Conservation (phyloP, 2,797 vertebrate species). For the Euphonia xanthogaster region DNA sequence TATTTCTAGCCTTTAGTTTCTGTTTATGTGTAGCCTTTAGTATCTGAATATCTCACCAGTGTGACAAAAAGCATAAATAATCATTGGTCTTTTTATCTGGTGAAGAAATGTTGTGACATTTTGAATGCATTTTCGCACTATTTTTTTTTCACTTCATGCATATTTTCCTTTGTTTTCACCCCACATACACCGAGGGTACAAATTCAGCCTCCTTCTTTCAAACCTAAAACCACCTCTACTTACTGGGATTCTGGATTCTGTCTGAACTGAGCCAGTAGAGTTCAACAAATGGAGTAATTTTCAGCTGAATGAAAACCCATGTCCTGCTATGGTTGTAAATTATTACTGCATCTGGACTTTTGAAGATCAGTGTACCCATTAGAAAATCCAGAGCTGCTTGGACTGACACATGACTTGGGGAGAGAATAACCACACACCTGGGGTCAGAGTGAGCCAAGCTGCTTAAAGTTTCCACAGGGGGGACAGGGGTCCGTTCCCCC, state of each 20-base stretch:
- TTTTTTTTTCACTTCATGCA: not conserved
- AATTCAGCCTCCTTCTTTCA: not conserved
- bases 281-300: not conserved
- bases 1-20: not conserved
- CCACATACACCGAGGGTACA: not conserved
- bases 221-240: not conserved
- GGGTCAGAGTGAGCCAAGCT: not conserved
- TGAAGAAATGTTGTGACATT: not conserved
- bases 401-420: not conserved
- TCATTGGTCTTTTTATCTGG: not conserved
- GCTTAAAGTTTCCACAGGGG: not conserved
- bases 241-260: not conserved
- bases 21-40: not conserved
- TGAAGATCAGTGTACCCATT: rapidly evolving
- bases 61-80: not conserved
- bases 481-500: not conserved
- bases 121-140: not conserved
- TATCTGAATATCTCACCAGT: not conserved
- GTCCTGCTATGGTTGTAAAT: not conserved
- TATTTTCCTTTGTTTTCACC: not conserved
- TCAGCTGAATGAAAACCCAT: not conserved
- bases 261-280: not conserved
- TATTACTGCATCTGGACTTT: not conserved
- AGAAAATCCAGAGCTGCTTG: not conserved
- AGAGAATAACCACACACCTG: not conserved